These are phyloP conservation scores for Trichacis sp. DNA, from an alignment of 2,888 invertebrate species.

Conservation along the genomic window DNA sequence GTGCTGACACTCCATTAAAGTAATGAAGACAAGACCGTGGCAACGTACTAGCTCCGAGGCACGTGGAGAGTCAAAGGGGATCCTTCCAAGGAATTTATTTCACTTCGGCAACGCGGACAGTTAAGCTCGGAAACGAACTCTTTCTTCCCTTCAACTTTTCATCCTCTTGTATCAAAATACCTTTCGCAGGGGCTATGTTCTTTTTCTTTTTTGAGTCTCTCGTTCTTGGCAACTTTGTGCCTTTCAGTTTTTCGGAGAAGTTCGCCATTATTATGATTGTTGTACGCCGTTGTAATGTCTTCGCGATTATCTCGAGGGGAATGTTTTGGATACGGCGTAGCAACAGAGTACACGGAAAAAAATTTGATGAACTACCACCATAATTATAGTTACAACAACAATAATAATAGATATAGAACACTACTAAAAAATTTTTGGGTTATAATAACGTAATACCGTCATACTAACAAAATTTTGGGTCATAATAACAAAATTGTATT, in stretches of 20 bases:
- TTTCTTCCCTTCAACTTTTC: conserved; percentile 33
- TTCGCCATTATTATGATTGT: conserved; percentile 1
- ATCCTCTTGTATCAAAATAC: conserved; percentile 27
- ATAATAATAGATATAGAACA: no score
- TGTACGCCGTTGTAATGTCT: background rate
- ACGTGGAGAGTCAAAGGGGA: conserved; percentile 53
- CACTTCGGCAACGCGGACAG: conserved; percentile 51
- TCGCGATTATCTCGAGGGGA: background rate
- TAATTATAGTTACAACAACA: no score
- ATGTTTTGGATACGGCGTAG: background rate
- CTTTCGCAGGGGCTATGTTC: conserved; percentile 20
- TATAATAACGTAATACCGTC: no score
- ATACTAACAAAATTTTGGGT: no score
- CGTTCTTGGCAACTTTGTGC: background rate
- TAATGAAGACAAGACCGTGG: conserved; percentile 63
- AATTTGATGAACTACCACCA: no score
- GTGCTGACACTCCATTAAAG: conserved; percentile 64
- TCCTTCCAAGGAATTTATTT: conserved; percentile 64
- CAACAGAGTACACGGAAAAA: no score
- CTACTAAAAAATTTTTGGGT: no score
- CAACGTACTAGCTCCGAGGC: conserved; percentile 45
- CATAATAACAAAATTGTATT: no score
- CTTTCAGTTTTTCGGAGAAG: background rate
- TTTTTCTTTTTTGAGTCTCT: background rate
- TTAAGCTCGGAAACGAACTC: conserved; percentile 62